Evolutionary conservation across 2,113 vertebrate genomes (phyloP).

Genomic region (Strix uralensis): DNA sequence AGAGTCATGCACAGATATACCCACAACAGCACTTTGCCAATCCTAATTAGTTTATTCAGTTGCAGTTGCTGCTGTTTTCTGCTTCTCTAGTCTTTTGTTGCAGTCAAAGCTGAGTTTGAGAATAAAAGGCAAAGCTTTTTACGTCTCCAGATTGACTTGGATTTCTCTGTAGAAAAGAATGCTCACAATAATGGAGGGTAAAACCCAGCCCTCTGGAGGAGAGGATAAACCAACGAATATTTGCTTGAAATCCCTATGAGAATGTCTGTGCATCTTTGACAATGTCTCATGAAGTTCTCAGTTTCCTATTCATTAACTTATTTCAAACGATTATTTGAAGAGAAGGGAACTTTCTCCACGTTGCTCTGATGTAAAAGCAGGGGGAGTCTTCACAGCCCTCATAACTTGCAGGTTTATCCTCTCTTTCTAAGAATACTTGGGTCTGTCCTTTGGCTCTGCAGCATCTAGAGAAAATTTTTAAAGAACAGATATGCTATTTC

Average conservation of each 20-base stretch:
- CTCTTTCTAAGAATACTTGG: background rate
- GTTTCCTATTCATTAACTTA: background rate
- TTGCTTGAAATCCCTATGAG: background rate
- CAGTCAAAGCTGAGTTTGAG: background rate
- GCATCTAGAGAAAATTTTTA: background rate
- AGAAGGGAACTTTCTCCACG: background rate
- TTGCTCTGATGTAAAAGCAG: background rate
- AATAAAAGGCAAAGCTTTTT: background rate
- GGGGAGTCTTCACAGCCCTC: background rate
- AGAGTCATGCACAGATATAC: background rate
- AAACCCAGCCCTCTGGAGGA: background rate
- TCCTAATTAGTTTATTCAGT: conserved; percentile 21
- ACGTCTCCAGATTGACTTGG: background rate
- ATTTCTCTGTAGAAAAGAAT: background rate
- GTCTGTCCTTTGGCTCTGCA: background rate
- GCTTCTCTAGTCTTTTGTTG: background rate
- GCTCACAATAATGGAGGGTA: background rate
- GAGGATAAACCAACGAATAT: background rate
- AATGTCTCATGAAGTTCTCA: background rate
- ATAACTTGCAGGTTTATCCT: background rate
- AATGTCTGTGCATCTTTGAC: background rate
- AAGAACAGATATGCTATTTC: background rate
- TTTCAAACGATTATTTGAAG: background rate
- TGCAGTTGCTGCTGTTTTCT: background rate
- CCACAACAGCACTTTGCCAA: background rate